Conservation (phyloP, 2,113 vertebrate species). For the Diadophis punctatus region DNA sequence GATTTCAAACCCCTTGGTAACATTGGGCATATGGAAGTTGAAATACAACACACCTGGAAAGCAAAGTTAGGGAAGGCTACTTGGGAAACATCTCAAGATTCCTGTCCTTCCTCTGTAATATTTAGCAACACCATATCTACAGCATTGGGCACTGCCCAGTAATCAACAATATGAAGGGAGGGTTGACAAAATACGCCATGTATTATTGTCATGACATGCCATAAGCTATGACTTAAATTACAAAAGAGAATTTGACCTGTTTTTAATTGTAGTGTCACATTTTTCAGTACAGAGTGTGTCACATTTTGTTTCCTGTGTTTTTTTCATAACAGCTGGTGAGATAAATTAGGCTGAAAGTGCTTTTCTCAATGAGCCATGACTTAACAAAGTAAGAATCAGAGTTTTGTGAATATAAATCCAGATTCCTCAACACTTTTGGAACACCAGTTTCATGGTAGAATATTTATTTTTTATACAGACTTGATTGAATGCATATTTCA, state of each 20-base stretch:
- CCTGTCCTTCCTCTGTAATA: neutral
- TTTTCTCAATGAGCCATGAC: neutral
- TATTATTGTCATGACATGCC: neutral
- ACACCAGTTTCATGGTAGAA: neutral
- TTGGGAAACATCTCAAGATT: neutral
- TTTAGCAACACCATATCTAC: neutral
- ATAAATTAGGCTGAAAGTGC: neutral
- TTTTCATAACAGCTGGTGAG: neutral
- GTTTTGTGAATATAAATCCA: neutral
- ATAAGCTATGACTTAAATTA: neutral
- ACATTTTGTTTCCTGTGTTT: neutral
- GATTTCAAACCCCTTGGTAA: neutral
- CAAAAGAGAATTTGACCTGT: neutral
- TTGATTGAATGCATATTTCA: neutral
- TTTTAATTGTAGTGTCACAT: neutral
- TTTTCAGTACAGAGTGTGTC: neutral
- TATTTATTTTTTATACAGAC: neutral
- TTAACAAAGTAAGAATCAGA: neutral
- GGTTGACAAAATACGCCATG: neutral
- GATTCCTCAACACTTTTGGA: neutral
- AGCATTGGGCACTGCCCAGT: neutral
- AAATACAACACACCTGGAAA: neutral
- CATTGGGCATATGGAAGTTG: neutral
- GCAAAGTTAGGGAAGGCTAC: neutral
- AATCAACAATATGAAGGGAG: neutral